A percentile compares a stretch with the other conserved stretches of the same genome.
Conservation (phyloP, 2,113 vertebrate genomes). For the Ceuthmochares aereus region DNA sequence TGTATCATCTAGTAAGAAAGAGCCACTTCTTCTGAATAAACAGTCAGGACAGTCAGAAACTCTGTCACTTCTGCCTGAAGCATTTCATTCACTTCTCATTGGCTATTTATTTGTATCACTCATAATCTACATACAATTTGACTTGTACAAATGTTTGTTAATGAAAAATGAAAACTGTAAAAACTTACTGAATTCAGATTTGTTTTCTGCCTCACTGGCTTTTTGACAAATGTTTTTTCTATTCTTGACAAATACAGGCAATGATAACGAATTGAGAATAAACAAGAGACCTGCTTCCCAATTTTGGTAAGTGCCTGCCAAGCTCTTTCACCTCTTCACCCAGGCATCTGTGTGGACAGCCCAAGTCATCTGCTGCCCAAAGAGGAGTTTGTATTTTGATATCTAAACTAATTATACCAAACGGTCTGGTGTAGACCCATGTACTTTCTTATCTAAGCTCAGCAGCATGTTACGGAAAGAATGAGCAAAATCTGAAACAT, state of each 20-base stretch:
- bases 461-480: not conserved
- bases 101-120: not conserved
- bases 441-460: not conserved
- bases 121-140: not conserved
- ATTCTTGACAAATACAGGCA: not conserved
- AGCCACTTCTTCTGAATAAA: not conserved
- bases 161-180: not conserved
- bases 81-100: not conserved
- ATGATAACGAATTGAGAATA: not conserved
- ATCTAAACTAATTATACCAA: slow-evolving; percentile 36
- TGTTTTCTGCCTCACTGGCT: not conserved
- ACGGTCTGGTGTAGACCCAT: not conserved
- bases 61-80: not conserved
- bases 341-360: not conserved
- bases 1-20: not conserved
- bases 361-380: slow-evolving; percentile 12
- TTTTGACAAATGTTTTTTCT: not conserved
- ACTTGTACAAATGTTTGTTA: not conserved
- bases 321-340: not conserved
- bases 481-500: slow-evolving; percentile 16
- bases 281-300: not conserved
- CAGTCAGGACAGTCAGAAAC: not conserved
- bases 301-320: not conserved
- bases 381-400: slow-evolving; percentile 1
- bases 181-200: not conserved